Evolutionary conservation across 2,113 vertebrate genomes (phyloP).

Genomic region (Sylvietta virens): DNA sequence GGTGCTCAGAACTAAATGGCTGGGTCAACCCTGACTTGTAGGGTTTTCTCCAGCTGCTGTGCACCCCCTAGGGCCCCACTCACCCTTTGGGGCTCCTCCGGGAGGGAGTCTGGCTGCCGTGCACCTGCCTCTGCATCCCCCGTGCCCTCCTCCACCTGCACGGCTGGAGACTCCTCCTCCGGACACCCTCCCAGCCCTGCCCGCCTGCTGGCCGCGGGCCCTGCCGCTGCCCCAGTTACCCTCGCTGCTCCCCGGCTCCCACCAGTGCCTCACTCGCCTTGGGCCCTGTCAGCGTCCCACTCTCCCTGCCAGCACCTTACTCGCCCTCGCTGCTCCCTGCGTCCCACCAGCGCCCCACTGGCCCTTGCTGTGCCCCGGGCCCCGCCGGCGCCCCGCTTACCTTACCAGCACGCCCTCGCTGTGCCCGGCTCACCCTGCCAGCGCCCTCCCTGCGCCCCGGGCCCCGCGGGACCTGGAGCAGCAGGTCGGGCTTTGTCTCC

Average conservation of each 20-base stretch:
- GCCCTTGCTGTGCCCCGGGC: background rate
- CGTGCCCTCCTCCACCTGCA: slow-evolving; percentile 1
- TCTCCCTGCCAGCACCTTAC: background rate
- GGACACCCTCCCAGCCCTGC: background rate
- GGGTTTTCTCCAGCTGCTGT: background rate
- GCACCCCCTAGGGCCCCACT: background rate
- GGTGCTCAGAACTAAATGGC: background rate
- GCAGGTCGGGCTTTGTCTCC: background rate
- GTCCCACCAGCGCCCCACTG: background rate
- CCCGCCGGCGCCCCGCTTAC: background rate
- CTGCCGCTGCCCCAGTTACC: background rate
- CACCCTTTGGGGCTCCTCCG: background rate
- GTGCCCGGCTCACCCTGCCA: background rate
- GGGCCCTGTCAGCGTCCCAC: background rate
- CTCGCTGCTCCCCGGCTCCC: background rate
- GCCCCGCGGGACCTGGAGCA: background rate
- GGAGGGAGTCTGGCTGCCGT: background rate
- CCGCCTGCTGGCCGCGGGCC: background rate
- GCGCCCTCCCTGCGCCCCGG: background rate
- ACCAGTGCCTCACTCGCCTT: background rate
- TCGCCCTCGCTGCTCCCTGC: background rate
- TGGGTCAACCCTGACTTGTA: background rate
- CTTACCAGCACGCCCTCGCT: background rate
- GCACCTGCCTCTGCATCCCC: background rate
- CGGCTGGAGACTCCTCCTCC: slow-evolving; percentile 30